A percentile compares a stretch with the other conserved stretches of the same genome.
phyloP scores from a whole-genome alignment of 2,888 invertebrate species.

The Acrobasis repandana region DNA sequence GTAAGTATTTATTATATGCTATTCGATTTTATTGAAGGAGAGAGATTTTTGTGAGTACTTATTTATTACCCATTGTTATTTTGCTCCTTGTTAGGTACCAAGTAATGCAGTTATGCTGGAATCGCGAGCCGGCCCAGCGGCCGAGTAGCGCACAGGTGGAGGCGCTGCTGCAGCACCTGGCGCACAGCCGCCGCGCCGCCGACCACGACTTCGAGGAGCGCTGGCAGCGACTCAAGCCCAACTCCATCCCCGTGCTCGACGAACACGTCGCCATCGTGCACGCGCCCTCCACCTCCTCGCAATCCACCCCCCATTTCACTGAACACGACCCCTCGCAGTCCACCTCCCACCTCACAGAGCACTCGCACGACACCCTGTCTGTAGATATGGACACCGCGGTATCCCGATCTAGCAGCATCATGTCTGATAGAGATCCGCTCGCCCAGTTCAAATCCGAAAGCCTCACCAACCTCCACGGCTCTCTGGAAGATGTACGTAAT shows the following conservation, averaged over 20 bases:
- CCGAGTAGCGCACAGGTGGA: slow-evolving; percentile 65
- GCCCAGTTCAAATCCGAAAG: slow-evolving; percentile 79
- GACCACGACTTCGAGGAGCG: slow-evolving; percentile 86
- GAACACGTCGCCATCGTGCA: slow-evolving; percentile 76
- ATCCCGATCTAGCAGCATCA: slow-evolving; percentile 69
- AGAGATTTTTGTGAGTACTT: no score
- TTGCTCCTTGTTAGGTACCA: slow-evolving; percentile 78
- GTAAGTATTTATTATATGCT: no score
- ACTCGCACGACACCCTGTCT: slow-evolving; percentile 61
- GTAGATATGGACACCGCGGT: slow-evolving; percentile 66
- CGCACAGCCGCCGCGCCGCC: slow-evolving; percentile 25
- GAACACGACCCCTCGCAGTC: slow-evolving; percentile 26
- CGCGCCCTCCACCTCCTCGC: slow-evolving; percentile 60
- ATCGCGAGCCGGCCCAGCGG: slow-evolving; percentile 51
- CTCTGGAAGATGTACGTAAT: slow-evolving; percentile 83
- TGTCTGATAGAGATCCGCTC: slow-evolving; percentile 70
- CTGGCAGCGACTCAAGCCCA: slow-evolving; percentile 88
- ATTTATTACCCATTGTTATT: no score
- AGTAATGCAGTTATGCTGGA: slow-evolving; percentile 89
- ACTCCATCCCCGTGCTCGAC: slow-evolving; percentile 82
- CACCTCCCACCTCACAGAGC: slow-evolving; percentile 58
- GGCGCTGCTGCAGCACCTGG: slow-evolving; percentile 69
- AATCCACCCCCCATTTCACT: slow-evolving; percentile 1
- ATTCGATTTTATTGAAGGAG: no score
- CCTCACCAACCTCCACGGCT: slow-evolving; percentile 87